Conservation (phyloP, 2,888 invertebrate species). For the Thereva unica region DNA sequence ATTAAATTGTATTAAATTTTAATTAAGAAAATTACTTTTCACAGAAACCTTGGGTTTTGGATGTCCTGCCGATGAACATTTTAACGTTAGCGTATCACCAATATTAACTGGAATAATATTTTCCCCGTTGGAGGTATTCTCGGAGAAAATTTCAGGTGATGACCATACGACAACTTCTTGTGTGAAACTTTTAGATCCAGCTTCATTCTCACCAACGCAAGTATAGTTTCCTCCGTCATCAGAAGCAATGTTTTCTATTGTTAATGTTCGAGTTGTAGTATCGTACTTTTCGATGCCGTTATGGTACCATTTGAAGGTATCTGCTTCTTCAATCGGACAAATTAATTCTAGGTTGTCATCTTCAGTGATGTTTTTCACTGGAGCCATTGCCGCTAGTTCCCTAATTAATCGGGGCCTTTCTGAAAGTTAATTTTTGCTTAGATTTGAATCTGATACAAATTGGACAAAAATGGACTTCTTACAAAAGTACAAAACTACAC, state of each 20-base stretch:
- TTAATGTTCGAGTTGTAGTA: neutral
- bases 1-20: neutral
- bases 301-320: constrained; percentile 41
- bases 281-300: constrained; percentile 9
- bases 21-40: neutral
- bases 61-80: constrained; percentile 64
- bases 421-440: neutral
- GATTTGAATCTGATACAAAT: too few relatives aligned
- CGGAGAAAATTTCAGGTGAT: constrained; percentile 54
- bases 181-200: constrained; percentile 61
- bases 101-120: constrained; percentile 34
- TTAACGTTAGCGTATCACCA: constrained; percentile 76
- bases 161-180: constrained; percentile 63
- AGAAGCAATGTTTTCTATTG: constrained; percentile 12
- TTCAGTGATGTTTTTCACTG: neutral
- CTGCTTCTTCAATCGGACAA: constrained; percentile 47
- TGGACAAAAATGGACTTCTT: too few relatives aligned
- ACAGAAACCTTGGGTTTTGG: constrained; percentile 58
- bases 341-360: constrained; percentile 44
- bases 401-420: constrained; percentile 17
- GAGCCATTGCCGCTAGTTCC: neutral
- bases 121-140: neutral
- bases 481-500: too few relatives aligned
- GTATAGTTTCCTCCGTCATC: constrained; percentile 58
- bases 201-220: constrained; percentile 65